Evolutionary conservation across 2,888 invertebrate genomes (phyloP).

Genomic region (Ecliptopera silaceata): DNA sequence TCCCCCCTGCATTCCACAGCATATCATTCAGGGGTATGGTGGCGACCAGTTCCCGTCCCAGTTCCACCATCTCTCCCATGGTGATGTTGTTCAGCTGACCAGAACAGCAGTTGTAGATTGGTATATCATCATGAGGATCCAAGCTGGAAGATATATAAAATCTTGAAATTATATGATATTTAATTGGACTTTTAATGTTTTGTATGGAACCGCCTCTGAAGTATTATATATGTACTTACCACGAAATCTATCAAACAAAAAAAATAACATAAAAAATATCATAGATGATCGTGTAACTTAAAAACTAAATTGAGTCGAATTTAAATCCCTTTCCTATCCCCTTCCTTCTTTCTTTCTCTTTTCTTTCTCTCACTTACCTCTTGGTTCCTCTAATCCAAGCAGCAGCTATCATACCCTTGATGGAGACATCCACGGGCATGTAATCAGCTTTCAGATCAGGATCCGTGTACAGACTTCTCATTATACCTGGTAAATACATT

Average conservation of each 20-base stretch:
- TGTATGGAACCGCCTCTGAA: no score
- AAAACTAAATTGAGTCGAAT: no score
- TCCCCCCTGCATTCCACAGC: slow-evolving; percentile 86
- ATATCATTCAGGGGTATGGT: slow-evolving; percentile 87
- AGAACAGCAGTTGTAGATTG: slow-evolving; percentile 93
- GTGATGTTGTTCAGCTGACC: slow-evolving; percentile 86
- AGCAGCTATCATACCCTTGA: slow-evolving; percentile 87
- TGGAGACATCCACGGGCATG: slow-evolving; percentile 91
- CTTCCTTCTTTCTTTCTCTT: no score
- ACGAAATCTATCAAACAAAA: no score
- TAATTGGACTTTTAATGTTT: no score
- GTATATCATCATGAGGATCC: slow-evolving; percentile 64
- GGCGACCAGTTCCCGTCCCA: slow-evolving; percentile 76
- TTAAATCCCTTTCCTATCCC: no score
- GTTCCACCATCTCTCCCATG: slow-evolving; percentile 83
- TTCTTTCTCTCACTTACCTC: slow-evolving; percentile 64
- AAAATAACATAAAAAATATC: no score
- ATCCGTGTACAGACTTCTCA: slow-evolving; percentile 86
- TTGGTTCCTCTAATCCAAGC: slow-evolving; percentile 86
- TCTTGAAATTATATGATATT: no score
- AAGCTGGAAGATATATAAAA: slow-evolving; percentile 50
- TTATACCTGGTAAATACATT: slow-evolving; percentile 82
- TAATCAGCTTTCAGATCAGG: slow-evolving; percentile 86
- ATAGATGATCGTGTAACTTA: no score
- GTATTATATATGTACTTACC: no score